Conservation (phyloP, 2,888 invertebrate species). For the Muschampia plurimacula region DNA sequence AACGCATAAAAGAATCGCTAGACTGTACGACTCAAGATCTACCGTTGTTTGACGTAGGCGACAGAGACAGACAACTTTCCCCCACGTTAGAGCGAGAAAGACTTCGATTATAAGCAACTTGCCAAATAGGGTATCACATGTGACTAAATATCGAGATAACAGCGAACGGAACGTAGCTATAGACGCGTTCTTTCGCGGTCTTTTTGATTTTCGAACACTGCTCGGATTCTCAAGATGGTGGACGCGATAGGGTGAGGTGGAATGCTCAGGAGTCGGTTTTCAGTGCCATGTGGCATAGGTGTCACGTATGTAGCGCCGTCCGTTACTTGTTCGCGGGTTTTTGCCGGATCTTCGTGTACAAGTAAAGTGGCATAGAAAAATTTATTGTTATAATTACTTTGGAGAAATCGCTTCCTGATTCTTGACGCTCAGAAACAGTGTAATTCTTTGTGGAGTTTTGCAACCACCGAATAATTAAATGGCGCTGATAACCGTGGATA, state of each 20-base stretch:
- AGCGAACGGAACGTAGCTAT: constrained; percentile 58
- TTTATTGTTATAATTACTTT: neutral
- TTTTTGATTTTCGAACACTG: constrained; percentile 59
- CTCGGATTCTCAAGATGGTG: constrained; percentile 45
- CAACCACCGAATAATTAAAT: too few relatives aligned
- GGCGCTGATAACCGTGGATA: too few relatives aligned
- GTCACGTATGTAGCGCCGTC: constrained; percentile 26
- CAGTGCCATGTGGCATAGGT: constrained; percentile 63
- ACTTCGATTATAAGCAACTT: constrained; percentile 70
- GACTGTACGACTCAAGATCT: constrained; percentile 54
- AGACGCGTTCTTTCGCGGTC: constrained; percentile 59
- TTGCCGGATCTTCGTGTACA: constrained; percentile 13
- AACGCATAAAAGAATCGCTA: constrained; percentile 47
- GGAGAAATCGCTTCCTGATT: neutral
- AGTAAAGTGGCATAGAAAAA: neutral
- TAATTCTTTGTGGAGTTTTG: too few relatives aligned
- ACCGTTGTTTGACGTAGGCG: constrained; percentile 75
- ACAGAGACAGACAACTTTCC: constrained; percentile 54
- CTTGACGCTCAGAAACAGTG: neutral
- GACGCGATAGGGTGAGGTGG: constrained; percentile 41
- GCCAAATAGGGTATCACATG: constrained; percentile 83
- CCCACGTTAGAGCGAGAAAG: constrained; percentile 54
- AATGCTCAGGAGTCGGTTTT: constrained; percentile 60
- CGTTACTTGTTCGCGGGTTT: constrained; percentile 45
- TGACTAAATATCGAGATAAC: constrained; percentile 76